Percentiles rank a stretch among this genome's conserved stretches.
Conservation (phyloP, 2,888 invertebrate genomes). For the Brassicogethes aeneus region DNA sequence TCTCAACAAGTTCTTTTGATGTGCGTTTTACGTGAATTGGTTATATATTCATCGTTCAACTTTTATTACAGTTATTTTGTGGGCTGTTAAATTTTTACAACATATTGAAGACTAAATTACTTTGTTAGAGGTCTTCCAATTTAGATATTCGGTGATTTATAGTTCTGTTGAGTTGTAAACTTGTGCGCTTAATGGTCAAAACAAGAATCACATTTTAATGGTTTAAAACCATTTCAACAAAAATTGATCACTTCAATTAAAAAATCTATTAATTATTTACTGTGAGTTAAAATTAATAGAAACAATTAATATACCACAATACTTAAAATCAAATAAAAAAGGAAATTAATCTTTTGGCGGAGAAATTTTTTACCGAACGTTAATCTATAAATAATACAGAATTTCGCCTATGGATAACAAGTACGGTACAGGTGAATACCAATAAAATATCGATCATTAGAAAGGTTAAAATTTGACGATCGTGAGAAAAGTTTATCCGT, state of each 20-base stretch:
- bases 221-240: no score
- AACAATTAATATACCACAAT: no score
- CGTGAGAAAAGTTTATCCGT: neutral
- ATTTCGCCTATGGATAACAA: neutral
- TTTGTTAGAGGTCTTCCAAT: neutral
- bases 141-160: neutral
- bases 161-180: no score
- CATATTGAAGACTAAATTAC: slow-evolving; percentile 1
- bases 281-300: no score
- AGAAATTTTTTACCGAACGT: neutral
- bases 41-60: neutral
- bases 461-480: neutral
- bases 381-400: neutral
- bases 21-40: neutral
- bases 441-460: neutral
- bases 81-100: neutral
- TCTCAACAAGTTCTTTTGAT: neutral
- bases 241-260: no score
- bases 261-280: no score
- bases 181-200: no score
- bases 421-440: neutral
- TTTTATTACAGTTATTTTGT: neutral
- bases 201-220: no score
- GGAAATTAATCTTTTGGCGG: neutral
- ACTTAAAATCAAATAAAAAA: neutral